Evolutionary conservation across 2,888 invertebrate genomes (phyloP).

Genomic region (Brenthis ino): DNA sequence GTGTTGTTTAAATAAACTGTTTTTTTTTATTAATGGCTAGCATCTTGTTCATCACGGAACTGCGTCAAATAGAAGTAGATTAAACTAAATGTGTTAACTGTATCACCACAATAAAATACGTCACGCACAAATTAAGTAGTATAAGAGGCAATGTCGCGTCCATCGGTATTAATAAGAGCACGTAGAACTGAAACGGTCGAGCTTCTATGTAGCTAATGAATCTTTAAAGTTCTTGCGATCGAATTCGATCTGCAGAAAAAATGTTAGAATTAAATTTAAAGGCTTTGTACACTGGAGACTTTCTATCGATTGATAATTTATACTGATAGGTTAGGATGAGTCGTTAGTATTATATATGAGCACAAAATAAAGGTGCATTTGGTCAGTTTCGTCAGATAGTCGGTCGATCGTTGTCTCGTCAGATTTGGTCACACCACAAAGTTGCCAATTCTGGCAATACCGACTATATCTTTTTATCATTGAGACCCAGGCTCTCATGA

Average conservation of each 20-base stretch:
- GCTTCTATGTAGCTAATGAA: conserved; percentile 28
- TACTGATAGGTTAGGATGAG: no score
- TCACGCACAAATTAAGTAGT: conserved; percentile 25
- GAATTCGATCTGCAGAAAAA: conserved; percentile 19
- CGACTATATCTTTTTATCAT: no score
- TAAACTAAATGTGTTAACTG: conserved; percentile 31
- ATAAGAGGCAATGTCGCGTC: conserved; percentile 26
- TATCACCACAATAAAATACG: conserved; percentile 35
- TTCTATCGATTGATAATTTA: neutral
- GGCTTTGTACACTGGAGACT: neutral
- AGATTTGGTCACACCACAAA: no score
- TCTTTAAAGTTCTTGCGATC: conserved; percentile 8
- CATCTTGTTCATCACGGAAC: neutral
- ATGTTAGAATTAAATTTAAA: neutral
- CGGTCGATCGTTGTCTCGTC: no score
- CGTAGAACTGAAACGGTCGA: conserved; percentile 30
- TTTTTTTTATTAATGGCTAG: no score
- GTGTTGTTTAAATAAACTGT: no score
- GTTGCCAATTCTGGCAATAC: no score
- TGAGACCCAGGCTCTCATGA: no score
- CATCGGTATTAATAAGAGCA: conserved; percentile 31
- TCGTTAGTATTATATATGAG: no score
- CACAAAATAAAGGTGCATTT: no score
- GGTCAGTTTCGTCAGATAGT: no score
- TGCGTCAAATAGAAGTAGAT: neutral